Evolutionary conservation across 1,140 invertebrate genomes (phyloP).

Genomic region (Pissodes strobi): DNA sequence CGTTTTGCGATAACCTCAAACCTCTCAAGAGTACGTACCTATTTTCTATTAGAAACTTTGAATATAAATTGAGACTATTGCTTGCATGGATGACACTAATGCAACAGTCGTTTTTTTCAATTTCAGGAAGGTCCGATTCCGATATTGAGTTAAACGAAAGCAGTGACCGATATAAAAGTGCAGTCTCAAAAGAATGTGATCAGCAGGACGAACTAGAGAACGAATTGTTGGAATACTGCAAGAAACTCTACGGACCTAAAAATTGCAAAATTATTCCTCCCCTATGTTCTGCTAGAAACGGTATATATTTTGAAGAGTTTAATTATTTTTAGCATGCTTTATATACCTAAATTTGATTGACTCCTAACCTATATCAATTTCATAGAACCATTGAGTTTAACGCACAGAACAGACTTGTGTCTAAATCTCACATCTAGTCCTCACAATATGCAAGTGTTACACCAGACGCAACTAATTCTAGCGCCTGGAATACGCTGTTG

Average conservation of each 20-base stretch:
- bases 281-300: constrained; percentile 8
- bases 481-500: no score
- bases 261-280: constrained; percentile 17
- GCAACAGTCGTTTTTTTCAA: background rate
- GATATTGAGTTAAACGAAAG: background rate
- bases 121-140: background rate
- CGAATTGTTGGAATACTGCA: constrained; percentile 24
- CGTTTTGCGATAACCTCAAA: constrained; percentile 21
- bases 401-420: no score
- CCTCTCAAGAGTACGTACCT: background rate
- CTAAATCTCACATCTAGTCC: no score
- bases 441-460: no score
- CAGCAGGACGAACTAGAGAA: constrained; percentile 20
- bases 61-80: no score
- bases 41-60: no score
- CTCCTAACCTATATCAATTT: no score
- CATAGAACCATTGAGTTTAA: no score
- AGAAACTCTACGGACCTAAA: constrained; percentile 19
- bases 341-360: no score
- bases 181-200: background rate
- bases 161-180: background rate
- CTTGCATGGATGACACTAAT: background rate
- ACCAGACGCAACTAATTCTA: no score
- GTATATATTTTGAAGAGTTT: constrained; percentile 13
- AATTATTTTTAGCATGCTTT: no score